A percentile compares a stretch with the other conserved stretches of the same genome.
These are phyloP conservation scores for Macrotrachela quadricornifera DNA, from an alignment of 1,140 invertebrate species.

Conservation along the genomic window DNA sequence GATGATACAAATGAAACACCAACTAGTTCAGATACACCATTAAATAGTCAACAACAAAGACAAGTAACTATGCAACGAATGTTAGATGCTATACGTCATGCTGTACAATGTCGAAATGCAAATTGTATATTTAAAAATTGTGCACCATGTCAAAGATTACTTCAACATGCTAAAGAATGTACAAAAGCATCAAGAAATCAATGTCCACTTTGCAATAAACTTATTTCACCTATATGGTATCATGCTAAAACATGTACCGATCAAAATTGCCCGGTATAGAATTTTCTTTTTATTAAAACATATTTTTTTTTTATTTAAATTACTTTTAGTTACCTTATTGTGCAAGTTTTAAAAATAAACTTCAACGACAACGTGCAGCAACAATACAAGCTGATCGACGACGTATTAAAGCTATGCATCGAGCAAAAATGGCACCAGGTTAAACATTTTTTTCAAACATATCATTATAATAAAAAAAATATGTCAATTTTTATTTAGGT, in stretches of 20 bases:
- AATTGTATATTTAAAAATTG: background rate
- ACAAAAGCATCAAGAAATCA: background rate
- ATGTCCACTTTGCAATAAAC: conserved; percentile 5
- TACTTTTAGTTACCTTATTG: background rate
- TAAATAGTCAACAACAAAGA: background rate
- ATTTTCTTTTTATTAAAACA: background rate
- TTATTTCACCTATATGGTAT: background rate
- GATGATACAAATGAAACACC: background rate
- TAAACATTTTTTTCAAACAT: background rate
- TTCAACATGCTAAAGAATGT: conserved; percentile 5
- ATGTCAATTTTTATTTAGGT: background rate
- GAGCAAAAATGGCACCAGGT: background rate
- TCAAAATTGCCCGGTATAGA: background rate
- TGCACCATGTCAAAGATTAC: conserved; percentile 1
- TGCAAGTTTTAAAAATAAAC: background rate
- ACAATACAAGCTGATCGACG: background rate
- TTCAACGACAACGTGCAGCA: background rate
- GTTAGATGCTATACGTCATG: background rate
- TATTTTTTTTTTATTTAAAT: background rate
- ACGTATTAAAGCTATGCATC: background rate
- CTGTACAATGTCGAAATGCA: conserved; percentile 8
- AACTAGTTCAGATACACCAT: background rate
- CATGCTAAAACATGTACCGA: conserved; percentile 5
- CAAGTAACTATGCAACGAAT: background rate
- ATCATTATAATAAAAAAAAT: background rate